Base-by-base conservation (phyloP, 2,888 invertebrate genomes). In the Cheilosia urbana region DNA sequence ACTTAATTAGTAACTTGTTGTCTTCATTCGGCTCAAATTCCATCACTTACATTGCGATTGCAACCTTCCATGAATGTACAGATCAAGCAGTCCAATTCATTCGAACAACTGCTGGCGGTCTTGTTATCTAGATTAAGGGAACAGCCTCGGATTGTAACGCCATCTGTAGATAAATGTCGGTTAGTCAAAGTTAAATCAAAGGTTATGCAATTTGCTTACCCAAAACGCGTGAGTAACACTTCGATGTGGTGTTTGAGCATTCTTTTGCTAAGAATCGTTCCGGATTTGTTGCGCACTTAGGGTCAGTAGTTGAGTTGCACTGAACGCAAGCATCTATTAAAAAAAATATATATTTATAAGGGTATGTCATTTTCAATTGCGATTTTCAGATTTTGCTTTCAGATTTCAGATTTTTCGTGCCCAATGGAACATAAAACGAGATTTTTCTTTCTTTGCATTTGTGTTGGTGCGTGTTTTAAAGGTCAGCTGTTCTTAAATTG, bases 81-180 rank as follows among this genome's bases (percentile, higher is more conserved):
- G 45, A 89, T 87, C 55, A 89, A 40, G 21, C 91, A 91, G 42
- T 90, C 90, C 89, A 91, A 83, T 81, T 91, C 90, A 66, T 91
- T 91, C 84, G 88, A 88, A 81, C 91, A 91, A 1, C 71, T 6
- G 1, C 24, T 21, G 7, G 82, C 76, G 1, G 91, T 91, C 24
- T 87, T 51, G 21, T 89, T 90, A 53, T 90, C 89, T 87, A 91
- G 87, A 3, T 91, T 90, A 19, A 69, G 83, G 34, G 89, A 88
- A 82, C 91, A 91, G 3, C 91, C 92, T 5, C 91, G 90, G 21
- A 91, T 89, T 5, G 91, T 92, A 37, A 81, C 79, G 9, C 91
- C 91, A 87, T 89, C 91, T 91, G 30, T 30, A 1, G 7, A 57
- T 17, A 47, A 17, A 19, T 7, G 47, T 9, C 17, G 9, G 11